These are phyloP conservation scores for Ctena decussata DNA, from an alignment of 2,888 invertebrate species.

Conservation along the genomic window DNA sequence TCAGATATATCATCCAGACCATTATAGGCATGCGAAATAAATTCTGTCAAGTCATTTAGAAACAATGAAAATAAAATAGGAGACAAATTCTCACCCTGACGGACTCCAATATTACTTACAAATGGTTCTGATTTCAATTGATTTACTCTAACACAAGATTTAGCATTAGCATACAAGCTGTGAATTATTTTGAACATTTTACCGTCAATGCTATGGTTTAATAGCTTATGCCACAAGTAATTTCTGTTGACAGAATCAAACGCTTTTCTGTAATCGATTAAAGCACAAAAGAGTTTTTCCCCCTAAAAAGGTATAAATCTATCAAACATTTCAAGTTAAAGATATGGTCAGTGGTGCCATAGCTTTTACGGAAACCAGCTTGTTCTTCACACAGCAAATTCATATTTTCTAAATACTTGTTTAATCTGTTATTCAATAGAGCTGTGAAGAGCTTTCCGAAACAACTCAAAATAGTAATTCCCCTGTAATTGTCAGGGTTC, in stretches of 20 bases:
- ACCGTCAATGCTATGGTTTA: not conserved
- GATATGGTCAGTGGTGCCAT: too few relatives aligned
- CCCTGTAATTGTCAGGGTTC: too few relatives aligned
- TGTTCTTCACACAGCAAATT: too few relatives aligned
- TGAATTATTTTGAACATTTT: not conserved
- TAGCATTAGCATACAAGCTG: not conserved
- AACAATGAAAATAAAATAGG: constrained; percentile 22
- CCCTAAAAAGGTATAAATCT: too few relatives aligned
- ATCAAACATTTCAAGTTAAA: too few relatives aligned
- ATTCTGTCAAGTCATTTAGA: constrained; percentile 1
- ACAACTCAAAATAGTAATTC: too few relatives aligned
- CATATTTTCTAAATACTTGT: too few relatives aligned
- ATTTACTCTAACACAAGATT: not conserved
- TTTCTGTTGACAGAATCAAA: constrained; percentile 1
- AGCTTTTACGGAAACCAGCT: too few relatives aligned
- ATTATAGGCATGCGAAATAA: not conserved
- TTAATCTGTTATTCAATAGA: too few relatives aligned
- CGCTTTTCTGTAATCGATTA: not conserved
- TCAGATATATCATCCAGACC: not conserved
- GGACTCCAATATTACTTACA: not conserved
- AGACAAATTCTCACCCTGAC: not conserved
- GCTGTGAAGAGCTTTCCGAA: too few relatives aligned
- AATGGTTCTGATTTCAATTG: not conserved
- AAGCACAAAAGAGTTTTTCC: too few relatives aligned
- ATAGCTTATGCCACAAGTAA: not conserved